Conservation (phyloP, 2,888 invertebrate genomes). For the Spodoptera exigua region DNA sequence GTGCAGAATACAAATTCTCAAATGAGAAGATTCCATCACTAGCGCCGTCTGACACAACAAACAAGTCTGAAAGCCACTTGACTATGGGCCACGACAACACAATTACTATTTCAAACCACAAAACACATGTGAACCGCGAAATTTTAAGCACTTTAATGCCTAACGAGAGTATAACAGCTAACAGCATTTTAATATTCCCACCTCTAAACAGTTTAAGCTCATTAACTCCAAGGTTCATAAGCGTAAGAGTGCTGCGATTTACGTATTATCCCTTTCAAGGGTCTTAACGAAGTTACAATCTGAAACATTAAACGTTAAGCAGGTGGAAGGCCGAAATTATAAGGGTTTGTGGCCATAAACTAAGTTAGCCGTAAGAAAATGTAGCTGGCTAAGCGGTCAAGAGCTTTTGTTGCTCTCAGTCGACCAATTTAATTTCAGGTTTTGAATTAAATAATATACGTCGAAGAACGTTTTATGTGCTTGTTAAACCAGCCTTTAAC, state of each 20-base stretch:
- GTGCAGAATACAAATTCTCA: no score
- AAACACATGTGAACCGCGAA: no score
- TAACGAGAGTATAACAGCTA: conserved; percentile 7
- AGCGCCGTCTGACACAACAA: no score
- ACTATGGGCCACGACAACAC: no score
- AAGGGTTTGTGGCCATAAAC: conserved; percentile 41
- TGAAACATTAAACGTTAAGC: conserved; percentile 48
- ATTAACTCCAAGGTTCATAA: conserved; percentile 45
- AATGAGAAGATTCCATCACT: background rate
- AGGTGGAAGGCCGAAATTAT: conserved; percentile 48
- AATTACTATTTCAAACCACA: no score
- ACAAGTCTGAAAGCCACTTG: no score
- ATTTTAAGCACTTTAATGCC: background rate
- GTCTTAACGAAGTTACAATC: conserved; percentile 56
- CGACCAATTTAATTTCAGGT: conserved; percentile 2
- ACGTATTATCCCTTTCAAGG: conserved; percentile 50
- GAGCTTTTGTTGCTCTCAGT: conserved; percentile 19
- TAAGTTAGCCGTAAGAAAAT: conserved; percentile 42
- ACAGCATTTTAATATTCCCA: conserved; percentile 29
- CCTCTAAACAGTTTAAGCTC: conserved; percentile 40
- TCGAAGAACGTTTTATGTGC: background rate
- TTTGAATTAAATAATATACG: conserved; percentile 11
- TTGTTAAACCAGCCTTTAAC: background rate
- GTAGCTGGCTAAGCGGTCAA: conserved; percentile 12
- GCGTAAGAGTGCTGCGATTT: conserved; percentile 42